phyloP scores from a whole-genome alignment of 2,797 vertebrate species.

The Pteronotus mesoamericanus region DNA sequence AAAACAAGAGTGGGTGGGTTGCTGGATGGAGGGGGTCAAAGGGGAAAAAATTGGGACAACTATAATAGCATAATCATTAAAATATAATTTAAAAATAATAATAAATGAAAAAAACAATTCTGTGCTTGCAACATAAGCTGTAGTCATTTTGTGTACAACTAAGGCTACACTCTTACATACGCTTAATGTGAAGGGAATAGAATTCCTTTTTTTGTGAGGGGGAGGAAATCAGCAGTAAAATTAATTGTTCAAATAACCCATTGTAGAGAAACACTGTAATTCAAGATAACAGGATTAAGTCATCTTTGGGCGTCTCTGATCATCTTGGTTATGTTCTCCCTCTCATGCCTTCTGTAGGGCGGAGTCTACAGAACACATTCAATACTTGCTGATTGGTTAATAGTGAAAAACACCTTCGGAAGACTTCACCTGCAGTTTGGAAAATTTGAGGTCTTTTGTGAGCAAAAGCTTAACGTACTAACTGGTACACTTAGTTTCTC shows the following conservation, averaged over 20 bases:
- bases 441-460: background rate
- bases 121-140: background rate
- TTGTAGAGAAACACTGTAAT: background rate
- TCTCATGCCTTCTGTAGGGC: background rate
- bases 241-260: background rate
- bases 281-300: background rate
- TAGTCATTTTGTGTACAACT: background rate
- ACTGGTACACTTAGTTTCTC: conserved; percentile 6
- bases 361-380: background rate
- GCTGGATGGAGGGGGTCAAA: too few species aligned
- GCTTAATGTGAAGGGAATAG: background rate
- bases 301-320: background rate
- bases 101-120: background rate
- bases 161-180: background rate
- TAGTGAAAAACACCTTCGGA: background rate
- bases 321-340: background rate
- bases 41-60: too few species aligned
- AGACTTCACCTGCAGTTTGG: background rate
- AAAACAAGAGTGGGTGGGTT: too few species aligned
- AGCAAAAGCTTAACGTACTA: background rate
- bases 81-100: too few species aligned
- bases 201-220: background rate
- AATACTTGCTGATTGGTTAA: background rate
- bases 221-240: background rate
- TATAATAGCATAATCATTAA: too few species aligned